Conservation (phyloP, 2,797 vertebrate species). For the Adelosebastes latens region DNA sequence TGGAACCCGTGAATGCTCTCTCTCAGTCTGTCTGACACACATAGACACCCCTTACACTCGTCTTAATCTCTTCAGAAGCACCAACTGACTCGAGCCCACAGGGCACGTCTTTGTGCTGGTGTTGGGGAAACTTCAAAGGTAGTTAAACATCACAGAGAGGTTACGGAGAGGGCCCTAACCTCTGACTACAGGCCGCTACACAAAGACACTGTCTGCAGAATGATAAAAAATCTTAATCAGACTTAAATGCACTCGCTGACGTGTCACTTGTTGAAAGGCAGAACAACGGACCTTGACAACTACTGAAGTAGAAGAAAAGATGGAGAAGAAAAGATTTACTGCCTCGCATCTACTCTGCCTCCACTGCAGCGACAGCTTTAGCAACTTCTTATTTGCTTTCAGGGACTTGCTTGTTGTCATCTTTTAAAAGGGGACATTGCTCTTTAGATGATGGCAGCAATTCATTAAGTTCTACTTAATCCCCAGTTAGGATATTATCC, state of each 20-base stretch:
- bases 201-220: constrained; percentile 56
- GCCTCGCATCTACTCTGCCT: background rate
- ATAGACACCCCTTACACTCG: constrained; percentile 40
- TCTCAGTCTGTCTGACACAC: constrained; percentile 53
- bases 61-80: constrained; percentile 72
- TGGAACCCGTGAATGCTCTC: constrained; percentile 58
- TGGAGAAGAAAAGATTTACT: background rate
- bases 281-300: constrained; percentile 21
- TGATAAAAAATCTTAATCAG: constrained; percentile 65
- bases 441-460: constrained; percentile 50
- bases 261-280: constrained; percentile 54
- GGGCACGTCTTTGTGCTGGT: constrained; percentile 73
- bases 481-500: constrained; percentile 53
- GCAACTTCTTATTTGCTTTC: constrained; percentile 25
- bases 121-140: constrained; percentile 77
- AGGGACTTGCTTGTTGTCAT: constrained; percentile 28
- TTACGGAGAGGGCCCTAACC: constrained; percentile 60
- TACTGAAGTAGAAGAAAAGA: background rate
- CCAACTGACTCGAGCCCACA: constrained; percentile 67
- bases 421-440: constrained; percentile 40
- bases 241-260: constrained; percentile 38
- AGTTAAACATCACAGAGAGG: constrained; percentile 74
- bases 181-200: constrained; percentile 46
- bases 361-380: background rate
- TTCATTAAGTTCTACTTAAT: constrained; percentile 63